A percentile compares a stretch with the other conserved stretches of the same genome.
Evolutionary conservation across 2,113 vertebrate species (phyloP).

Genomic region (Leptodactylus fuscus): DNA sequence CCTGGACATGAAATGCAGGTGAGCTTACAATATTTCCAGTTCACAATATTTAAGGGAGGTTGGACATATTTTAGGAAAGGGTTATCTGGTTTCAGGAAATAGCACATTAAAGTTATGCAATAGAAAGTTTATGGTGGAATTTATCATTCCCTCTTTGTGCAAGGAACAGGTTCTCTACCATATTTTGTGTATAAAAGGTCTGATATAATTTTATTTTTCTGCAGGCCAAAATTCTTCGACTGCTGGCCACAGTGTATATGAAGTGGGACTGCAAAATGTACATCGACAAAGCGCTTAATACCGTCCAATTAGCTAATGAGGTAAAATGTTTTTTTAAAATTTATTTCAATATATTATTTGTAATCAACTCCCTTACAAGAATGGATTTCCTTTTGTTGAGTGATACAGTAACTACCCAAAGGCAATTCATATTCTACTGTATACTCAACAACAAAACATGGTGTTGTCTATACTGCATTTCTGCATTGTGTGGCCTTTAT

Average conservation of each 20-base stretch:
- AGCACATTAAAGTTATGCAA: too few species aligned
- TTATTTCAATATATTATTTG: neutral
- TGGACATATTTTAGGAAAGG: too few species aligned
- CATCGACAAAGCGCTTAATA: slow-evolving; percentile 81
- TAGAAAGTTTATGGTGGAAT: too few species aligned
- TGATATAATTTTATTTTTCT: neutral
- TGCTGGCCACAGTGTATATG: slow-evolving; percentile 85
- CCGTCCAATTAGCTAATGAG: slow-evolving; percentile 86
- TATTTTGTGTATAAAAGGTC: too few species aligned
- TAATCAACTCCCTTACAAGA: neutral
- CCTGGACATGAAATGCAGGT: slow-evolving; percentile 82
- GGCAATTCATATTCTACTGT: too few species aligned
- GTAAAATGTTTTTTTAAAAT: slow-evolving; percentile 64
- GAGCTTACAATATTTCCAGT: slow-evolving; percentile 53
- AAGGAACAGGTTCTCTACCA: too few species aligned
- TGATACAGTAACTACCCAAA: neutral
- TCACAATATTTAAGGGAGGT: neutral
- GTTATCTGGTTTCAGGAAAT: too few species aligned
- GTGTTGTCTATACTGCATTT: too few species aligned
- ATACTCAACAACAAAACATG: too few species aligned
- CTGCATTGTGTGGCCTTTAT: too few species aligned
- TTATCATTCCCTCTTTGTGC: too few species aligned
- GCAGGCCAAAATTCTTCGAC: slow-evolving; percentile 86
- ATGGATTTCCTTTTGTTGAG: neutral
- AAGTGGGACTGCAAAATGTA: slow-evolving; percentile 81